These are phyloP conservation scores for Ispidina picta DNA, from an alignment of 2,797 vertebrate genomes.

Conservation along the genomic window DNA sequence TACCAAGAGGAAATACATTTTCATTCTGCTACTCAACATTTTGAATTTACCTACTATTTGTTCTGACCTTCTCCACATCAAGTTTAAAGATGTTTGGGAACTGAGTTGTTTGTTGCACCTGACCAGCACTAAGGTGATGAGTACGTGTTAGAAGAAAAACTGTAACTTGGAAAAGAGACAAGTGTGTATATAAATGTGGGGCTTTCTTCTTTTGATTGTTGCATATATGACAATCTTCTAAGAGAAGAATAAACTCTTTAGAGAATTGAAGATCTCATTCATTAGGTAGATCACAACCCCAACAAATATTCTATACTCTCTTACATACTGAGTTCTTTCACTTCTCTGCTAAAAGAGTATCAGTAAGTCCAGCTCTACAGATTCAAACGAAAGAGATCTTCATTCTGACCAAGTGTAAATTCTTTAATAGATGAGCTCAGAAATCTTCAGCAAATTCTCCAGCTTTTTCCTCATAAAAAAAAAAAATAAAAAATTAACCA, in stretches of 20 bases:
- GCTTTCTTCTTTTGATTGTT: not conserved
- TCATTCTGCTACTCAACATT: not conserved
- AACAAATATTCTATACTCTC: not conserved
- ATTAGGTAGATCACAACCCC: not conserved
- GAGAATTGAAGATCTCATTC: not conserved
- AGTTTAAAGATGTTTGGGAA: not conserved
- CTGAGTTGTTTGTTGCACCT: not conserved
- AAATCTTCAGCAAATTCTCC: not conserved
- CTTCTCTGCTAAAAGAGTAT: not conserved
- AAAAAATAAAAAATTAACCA: too few relatives aligned
- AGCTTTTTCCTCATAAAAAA: not conserved
- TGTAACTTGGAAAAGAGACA: not conserved
- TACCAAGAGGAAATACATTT: not conserved
- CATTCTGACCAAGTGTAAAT: not conserved
- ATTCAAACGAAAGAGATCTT: not conserved
- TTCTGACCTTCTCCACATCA: not conserved
- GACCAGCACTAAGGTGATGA: not conserved
- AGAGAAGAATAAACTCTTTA: too few relatives aligned
- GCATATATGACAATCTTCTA: not conserved
- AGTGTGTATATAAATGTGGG: not conserved
- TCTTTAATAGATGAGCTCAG: not conserved
- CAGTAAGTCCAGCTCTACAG: rapidly evolving
- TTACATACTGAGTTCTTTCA: not conserved
- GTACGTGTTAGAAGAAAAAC: not conserved
- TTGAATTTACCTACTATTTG: not conserved